Evolutionary conservation across 2,888 invertebrate genomes (phyloP), one percentile per base, ranked within the genome.

Genomic region (Parnassius orleans): DNA sequence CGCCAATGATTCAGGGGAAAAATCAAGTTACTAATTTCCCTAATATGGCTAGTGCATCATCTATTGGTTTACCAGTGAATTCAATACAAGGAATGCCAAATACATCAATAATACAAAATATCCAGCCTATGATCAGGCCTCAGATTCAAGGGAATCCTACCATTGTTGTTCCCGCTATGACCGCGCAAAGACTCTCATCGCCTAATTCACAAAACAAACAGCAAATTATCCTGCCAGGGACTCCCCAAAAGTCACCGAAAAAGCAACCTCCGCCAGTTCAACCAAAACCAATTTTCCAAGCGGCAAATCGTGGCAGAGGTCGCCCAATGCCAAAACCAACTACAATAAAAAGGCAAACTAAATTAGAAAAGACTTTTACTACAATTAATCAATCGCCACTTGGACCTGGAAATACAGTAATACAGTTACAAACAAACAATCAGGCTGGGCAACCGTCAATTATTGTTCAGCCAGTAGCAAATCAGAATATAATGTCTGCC

Each of bases 401-500:
- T 48, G 90, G 90, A 14, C 79, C 80, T 19, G 91, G 86, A 12
- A 86, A 93, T 62, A 93, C 93, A 42, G 92, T 93, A 2, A 92
- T 93, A 67, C 93, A 93, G 68, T 73, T 93, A 61, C 93, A 93
- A 78, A 93, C 93, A 54, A 91, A 92, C 63, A 93, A 87, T 62
- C 89, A 92, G 69, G 86, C 92, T 50, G 89, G 90, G 2, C 93
- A 93, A 68, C 95, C 95, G 0, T 93, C 94, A 0, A 93, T 95
- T 19, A 94, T 95, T 69, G 92, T 95, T 1, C 95, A 95, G 76
- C 95, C 95, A 73, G 90, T 94, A 10, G 83, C 85, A 43, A 92
- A 92, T 73, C 93, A 93, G 61, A 93, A 93, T 60, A 89, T 94
- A 48, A 92, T 94, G 90, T 94, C 94, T 2, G 87, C 87, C 14